Base-by-base conservation (phyloP, 2,113 vertebrate genomes). In the Hirundichthys speculiger region DNA sequence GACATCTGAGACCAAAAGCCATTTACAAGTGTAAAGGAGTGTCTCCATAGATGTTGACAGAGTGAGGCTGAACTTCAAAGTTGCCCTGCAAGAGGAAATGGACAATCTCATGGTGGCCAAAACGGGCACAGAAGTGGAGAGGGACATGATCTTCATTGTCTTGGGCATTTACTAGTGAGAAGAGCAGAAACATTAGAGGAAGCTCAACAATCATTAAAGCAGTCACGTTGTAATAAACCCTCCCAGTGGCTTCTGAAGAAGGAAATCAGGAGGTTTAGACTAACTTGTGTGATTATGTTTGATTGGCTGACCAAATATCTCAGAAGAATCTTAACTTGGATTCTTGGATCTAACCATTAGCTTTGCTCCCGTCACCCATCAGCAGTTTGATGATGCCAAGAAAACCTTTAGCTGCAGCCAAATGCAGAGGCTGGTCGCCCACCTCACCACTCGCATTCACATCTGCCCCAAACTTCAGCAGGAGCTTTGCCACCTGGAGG, bases 41-140 rank as follows among this genome's bases (percentile, higher is more conserved):
- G 72, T 98, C 97, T 7, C 96, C 96, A 0, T 98, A 99, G 89
- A 98, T 98, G 46, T 98, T 98, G 79, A 95, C 94, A 41, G 93
- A 93, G 13, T 98, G 96, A 2, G 96, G 93, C 69, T 96, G 96
- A 11, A 89, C 90, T 1, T 94, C 93, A 0, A 90, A 92, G 77
- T 90, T 92, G 60, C 94, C 93, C 82, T 96, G 94, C 39, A 98
- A 92, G 2, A 98, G 78, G 80, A 93, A 95, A 55, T 86, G 94
- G 0, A 96, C 93, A 0, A 96, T 89, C 15, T 95, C 93, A 0
- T 93, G 90, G 83, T 98, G 96, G 25, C 96, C 96, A 24, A 97
- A 98, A 0, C 95, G 94, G 21, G 94, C 94, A 42, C 94, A 96
- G 94, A 99, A 97, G 86, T 98, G 97, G 19, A 98, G 92, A 7